Conservation (phyloP, 2,113 vertebrate species). For the Piaya cayana region DNA sequence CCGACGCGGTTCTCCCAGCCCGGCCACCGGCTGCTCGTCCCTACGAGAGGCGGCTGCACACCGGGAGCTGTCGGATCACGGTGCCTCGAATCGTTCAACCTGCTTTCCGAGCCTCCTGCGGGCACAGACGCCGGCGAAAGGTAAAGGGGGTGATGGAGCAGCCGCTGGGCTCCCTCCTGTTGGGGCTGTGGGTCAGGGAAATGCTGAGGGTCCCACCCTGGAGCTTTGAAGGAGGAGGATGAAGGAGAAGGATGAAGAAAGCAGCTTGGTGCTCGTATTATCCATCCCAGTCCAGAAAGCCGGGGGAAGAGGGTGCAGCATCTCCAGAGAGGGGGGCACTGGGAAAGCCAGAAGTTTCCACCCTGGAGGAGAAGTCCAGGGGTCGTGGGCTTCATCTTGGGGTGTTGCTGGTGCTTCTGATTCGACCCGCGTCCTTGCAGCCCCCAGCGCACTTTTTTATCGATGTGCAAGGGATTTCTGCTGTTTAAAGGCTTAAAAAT, state of each 20-base stretch:
- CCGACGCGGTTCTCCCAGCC: fast-evolving
- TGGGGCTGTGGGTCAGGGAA: not conserved
- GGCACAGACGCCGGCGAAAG: not conserved
- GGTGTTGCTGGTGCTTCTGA: not conserved
- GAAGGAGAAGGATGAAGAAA: not conserved
- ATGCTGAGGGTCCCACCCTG: fast-evolving
- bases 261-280: not conserved
- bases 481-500: not conserved
- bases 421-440: not conserved
- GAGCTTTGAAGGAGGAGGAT: not conserved
- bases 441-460: not conserved
- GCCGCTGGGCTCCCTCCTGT: not conserved
- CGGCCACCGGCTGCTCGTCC: fast-evolving
- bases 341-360: not conserved
- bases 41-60: not conserved
- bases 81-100: not conserved
- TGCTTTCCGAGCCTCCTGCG: not conserved
- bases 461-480: not conserved
- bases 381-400: not conserved
- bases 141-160: not conserved
- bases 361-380: not conserved
- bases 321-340: fast-evolving
- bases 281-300: not conserved
- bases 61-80: not conserved
- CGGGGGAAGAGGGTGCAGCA: not conserved